Evolutionary conservation across 2,113 vertebrate genomes (phyloP).

Genomic region (Rhadina sibilatrix): DNA sequence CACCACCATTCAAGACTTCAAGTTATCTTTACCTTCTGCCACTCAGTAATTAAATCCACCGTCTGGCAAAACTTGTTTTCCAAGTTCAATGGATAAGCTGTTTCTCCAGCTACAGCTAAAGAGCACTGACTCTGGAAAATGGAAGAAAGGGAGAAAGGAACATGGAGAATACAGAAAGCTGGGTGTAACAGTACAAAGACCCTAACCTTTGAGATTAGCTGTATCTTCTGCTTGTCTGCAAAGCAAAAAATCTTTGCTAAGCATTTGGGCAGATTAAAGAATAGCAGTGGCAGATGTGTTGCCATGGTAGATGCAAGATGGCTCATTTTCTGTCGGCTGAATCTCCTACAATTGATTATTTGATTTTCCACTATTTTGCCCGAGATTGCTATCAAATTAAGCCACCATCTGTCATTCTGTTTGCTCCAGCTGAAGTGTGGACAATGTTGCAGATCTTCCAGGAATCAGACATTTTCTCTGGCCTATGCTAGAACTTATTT

Average conservation of each 20-base stretch:
- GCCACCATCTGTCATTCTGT: neutral
- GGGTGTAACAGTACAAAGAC: neutral
- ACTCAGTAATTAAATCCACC: neutral
- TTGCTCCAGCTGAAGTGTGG: neutral
- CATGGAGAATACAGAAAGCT: neutral
- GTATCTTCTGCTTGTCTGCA: neutral
- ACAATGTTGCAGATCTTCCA: neutral
- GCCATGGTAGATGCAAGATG: neutral
- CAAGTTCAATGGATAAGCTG: neutral
- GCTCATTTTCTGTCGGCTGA: constrained; percentile 31
- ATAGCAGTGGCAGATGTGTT: neutral
- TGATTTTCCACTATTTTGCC: constrained; percentile 43
- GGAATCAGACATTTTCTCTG: neutral
- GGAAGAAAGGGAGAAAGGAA: neutral
- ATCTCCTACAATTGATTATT: constrained; percentile 13
- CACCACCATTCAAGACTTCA: neutral
- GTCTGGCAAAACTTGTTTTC: neutral
- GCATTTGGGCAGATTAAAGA: neutral
- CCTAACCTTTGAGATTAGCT: neutral
- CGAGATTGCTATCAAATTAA: constrained; percentile 27
- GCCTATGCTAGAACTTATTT: neutral
- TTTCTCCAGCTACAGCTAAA: neutral
- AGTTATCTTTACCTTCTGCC: neutral
- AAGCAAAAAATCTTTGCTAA: neutral
- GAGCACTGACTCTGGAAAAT: neutral